Conservation (phyloP, 2,113 vertebrate genomes). For the Petrocephalus microphthalmus region DNA sequence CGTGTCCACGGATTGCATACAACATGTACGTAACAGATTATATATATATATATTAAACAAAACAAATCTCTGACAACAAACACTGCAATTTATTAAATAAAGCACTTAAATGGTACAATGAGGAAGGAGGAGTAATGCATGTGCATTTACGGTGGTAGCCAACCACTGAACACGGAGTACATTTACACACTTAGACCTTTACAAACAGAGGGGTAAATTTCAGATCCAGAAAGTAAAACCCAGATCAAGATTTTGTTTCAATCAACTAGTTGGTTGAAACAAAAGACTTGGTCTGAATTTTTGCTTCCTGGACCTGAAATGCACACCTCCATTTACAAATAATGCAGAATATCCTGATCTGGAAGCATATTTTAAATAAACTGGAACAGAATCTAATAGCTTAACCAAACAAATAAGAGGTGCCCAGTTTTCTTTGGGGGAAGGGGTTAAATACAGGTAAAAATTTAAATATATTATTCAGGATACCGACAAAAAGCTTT, state of each 20-base stretch:
- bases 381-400: constrained; percentile 46
- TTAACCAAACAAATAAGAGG: constrained; percentile 48
- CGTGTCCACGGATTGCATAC: constrained; percentile 66
- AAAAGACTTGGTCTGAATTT: too few species aligned
- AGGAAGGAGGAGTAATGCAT: constrained; percentile 53
- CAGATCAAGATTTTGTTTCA: too few species aligned
- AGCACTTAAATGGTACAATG: constrained; percentile 57
- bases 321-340: constrained; percentile 14
- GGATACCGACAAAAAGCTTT: constrained; percentile 56
- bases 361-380: constrained; percentile 49
- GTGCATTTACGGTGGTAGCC: constrained; percentile 60
- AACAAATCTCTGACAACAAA: constrained; percentile 38
- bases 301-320: too few species aligned
- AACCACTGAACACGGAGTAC: constrained; percentile 47
- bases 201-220: background rate
- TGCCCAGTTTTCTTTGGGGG: background rate
- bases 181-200: constrained; percentile 39
- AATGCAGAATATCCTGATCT: constrained; percentile 52
- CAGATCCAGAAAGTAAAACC: too few species aligned
- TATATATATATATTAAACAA: constrained; percentile 26
- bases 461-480: constrained; percentile 47
- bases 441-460: constrained; percentile 30
- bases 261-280: too few species aligned
- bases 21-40: constrained; percentile 43
- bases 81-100: constrained; percentile 66